Percentiles rank a stretch among this genome's conserved stretches.
These are phyloP conservation scores for Esox masquinongy DNA, from an alignment of 2,797 vertebrate genomes.

Conservation along the genomic window DNA sequence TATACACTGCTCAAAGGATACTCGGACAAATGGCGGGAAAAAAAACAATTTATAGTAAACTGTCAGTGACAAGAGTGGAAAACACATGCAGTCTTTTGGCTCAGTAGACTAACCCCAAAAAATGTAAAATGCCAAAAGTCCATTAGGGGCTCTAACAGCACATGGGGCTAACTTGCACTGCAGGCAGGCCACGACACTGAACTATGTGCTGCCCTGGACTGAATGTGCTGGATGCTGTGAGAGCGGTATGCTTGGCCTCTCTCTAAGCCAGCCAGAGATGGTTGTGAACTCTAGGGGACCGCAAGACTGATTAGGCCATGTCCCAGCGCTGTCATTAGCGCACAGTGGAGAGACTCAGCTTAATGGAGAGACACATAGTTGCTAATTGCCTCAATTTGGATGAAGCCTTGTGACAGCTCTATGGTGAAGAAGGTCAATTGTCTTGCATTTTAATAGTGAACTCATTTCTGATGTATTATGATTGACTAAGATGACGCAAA, in stretches of 20 bases:
- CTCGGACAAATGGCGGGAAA: background rate
- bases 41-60: background rate
- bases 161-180: background rate
- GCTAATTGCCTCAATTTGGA: slow-evolving; percentile 71
- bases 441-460: slow-evolving; percentile 68
- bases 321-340: slow-evolving; percentile 67
- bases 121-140: background rate
- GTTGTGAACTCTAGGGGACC: slow-evolving; percentile 53
- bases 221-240: background rate
- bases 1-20: background rate
- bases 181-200: background rate
- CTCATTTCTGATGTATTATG: slow-evolving; percentile 72
- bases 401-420: slow-evolving; percentile 67
- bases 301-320: slow-evolving; percentile 62
- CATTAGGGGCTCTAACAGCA: background rate
- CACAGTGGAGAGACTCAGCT: slow-evolving; percentile 67
- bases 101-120: background rate
- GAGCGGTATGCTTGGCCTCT: background rate
- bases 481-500: slow-evolving; percentile 72
- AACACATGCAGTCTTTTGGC: background rate
- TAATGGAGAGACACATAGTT: slow-evolving; percentile 65
- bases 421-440: slow-evolving; percentile 73
- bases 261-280: slow-evolving; percentile 21
- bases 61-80: background rate
- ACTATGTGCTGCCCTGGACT: background rate